phyloP scores from a whole-genome alignment of 2,888 invertebrate species.

The Drosophila multiciliata region DNA sequence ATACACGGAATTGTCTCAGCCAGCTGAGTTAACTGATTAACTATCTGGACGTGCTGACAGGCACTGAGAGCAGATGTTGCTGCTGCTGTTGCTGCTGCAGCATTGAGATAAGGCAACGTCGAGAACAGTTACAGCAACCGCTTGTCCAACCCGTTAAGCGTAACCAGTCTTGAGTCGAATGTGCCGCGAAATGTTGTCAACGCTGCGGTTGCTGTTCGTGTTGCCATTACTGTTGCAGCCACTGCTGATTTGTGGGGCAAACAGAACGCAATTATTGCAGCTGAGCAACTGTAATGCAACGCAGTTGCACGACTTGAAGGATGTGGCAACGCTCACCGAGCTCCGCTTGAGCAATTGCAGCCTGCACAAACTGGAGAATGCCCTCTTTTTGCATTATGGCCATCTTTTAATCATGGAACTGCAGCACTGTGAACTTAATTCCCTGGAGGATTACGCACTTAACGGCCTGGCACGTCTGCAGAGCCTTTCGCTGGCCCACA shows the following conservation, averaged over 20 bases:
- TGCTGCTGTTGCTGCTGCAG: conserved; percentile 25
- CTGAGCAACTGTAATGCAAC: conserved; percentile 63
- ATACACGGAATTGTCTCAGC: conserved; percentile 22
- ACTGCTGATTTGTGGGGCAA: conserved; percentile 12
- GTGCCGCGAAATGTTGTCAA: conserved; percentile 40
- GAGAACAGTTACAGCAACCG: conserved; percentile 28
- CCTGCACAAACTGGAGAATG: conserved; percentile 77
- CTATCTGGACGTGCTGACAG: conserved; percentile 72
- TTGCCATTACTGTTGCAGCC: conserved; percentile 3
- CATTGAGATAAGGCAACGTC: conserved; percentile 64
- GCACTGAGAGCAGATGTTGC: conserved; percentile 42
- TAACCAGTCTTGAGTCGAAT: conserved; percentile 47
- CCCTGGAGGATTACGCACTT: conserved; percentile 78
- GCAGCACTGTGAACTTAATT: conserved; percentile 68
- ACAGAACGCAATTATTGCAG: conserved; percentile 28
- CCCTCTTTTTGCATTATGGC: conserved; percentile 72
- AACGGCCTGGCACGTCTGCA: conserved; percentile 78
- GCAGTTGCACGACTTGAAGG: conserved; percentile 37
- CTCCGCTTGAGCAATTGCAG: conserved; percentile 75
- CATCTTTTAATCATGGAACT: conserved; percentile 76
- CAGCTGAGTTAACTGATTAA: conserved; percentile 61
- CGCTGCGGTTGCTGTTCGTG: conserved; percentile 3
- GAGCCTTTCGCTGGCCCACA: conserved; percentile 77
- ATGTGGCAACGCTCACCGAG: conserved; percentile 45
- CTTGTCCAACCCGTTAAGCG: neutral